Conservation (phyloP, 2,113 vertebrate species). For the Dascyllus trimaculatus region DNA sequence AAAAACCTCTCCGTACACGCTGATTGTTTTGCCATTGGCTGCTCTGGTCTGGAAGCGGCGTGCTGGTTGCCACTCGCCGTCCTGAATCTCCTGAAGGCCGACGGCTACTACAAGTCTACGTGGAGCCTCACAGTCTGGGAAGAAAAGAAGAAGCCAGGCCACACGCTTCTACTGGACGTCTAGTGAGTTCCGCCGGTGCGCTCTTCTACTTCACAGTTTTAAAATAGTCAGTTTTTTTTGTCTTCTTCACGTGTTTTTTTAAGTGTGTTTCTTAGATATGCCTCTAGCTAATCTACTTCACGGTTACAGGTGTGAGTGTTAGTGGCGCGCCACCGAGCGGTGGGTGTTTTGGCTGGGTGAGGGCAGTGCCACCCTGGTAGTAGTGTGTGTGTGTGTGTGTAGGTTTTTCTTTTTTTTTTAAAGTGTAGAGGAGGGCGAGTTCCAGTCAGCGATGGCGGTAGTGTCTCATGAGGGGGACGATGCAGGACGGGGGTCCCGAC, state of each 20-base stretch:
- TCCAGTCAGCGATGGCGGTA: conserved; percentile 92
- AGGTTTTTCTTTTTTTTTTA: conserved; percentile 1
- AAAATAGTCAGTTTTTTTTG: conserved; percentile 37
- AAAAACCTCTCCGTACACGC: conserved; percentile 28
- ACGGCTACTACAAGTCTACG: conserved; percentile 73
- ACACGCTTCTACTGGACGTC: conserved; percentile 41
- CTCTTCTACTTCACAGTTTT: conserved; percentile 38
- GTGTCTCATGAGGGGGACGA: conserved; percentile 98
- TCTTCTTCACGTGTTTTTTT: conserved; percentile 51
- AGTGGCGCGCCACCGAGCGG: conserved; percentile 55
- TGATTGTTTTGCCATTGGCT: conserved; percentile 57
- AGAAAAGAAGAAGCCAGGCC: conserved; percentile 54
- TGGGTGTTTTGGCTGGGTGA: conserved; percentile 66
- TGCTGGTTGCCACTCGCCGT: conserved; percentile 27
- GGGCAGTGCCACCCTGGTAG: conserved; percentile 66
- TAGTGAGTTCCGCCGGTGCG: conserved; percentile 52
- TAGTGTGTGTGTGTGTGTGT: conserved; percentile 49
- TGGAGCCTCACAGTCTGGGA: conserved; percentile 64
- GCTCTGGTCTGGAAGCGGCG: conserved; percentile 46
- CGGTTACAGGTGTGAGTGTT: conserved; percentile 80
- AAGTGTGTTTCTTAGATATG: conserved; percentile 65
- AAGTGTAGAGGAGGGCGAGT: conserved; percentile 32
- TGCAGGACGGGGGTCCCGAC: conserved; percentile 95
- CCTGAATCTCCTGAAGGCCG: conserved; percentile 47
- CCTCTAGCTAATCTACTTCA: conserved; percentile 81